These are phyloP conservation scores for Drosophila sucinea DNA, from an alignment of 1,140 invertebrate genomes.

Conservation along the genomic window DNA sequence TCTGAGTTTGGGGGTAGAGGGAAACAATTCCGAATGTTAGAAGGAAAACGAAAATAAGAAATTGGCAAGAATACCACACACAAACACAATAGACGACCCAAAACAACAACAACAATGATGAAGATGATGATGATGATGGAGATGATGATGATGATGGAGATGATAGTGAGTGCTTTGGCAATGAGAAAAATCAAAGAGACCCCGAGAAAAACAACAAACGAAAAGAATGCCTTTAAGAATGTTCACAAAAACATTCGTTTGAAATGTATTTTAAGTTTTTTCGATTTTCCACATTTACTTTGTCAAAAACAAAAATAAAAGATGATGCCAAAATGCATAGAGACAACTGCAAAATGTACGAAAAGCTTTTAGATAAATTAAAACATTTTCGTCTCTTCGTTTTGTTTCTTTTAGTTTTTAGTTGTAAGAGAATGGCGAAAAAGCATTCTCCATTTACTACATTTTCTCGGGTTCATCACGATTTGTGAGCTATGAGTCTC, in stretches of 20 bases:
- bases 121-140: conserved; percentile 61
- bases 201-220: conserved; percentile 28
- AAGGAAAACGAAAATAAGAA: conserved; percentile 39
- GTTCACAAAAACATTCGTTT: conserved; percentile 16
- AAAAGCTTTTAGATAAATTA: conserved; percentile 76
- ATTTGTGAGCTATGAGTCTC: neutral
- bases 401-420: conserved; percentile 13
- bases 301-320: conserved; percentile 48
- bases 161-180: conserved; percentile 29
- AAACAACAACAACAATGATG: conserved; percentile 29
- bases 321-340: conserved; percentile 44
- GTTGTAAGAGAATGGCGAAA: neutral
- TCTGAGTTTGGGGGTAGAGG: neutral
- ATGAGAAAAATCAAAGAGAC: conserved; percentile 61
- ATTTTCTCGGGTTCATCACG: too few species aligned
- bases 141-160: conserved; percentile 42
- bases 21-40: neutral
- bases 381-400: conserved; percentile 53
- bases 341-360: conserved; percentile 43
- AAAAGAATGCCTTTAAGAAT: conserved; percentile 66
- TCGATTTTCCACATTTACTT: conserved; percentile 52
- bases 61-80: conserved; percentile 58
- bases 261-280: conserved; percentile 68
- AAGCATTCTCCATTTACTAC: neutral
- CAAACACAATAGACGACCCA: conserved; percentile 48